Conservation (phyloP, 2,113 vertebrate genomes). For the Phasianus colchicus region DNA sequence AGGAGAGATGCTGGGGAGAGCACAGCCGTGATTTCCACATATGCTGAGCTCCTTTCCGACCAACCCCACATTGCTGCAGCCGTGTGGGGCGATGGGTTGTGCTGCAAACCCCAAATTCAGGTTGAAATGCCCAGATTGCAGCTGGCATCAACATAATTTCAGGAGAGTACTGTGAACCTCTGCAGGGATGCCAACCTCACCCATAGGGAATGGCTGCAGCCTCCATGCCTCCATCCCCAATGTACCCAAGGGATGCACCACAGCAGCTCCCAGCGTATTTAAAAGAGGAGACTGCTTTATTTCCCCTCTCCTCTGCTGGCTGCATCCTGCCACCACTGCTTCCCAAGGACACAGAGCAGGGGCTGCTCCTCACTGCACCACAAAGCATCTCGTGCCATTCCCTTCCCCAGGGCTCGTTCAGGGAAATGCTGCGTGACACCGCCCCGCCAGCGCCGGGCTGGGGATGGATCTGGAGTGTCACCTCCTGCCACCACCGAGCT, state of each 20-base stretch:
- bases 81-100: neutral
- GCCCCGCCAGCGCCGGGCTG: neutral
- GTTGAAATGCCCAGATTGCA: neutral
- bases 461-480: neutral
- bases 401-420: neutral
- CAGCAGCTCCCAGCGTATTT: neutral
- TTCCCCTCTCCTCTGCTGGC: neutral
- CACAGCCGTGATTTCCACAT: neutral
- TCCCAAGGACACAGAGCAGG: rapidly evolving
- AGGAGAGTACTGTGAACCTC: neutral
- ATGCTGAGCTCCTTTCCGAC: neutral
- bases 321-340: neutral
- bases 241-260: rapidly evolving
- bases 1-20: neutral
- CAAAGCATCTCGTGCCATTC: neutral
- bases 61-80: neutral
- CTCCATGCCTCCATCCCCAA: rapidly evolving
- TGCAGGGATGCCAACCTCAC: no score
- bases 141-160: neutral
- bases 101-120: neutral
- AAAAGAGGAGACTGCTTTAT: rapidly evolving
- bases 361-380: neutral
- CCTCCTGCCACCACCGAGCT: neutral
- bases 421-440: neutral
- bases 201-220: neutral